phyloP scores from a whole-genome alignment of 2,888 invertebrate genomes.

The Malachius bipustulatus region DNA sequence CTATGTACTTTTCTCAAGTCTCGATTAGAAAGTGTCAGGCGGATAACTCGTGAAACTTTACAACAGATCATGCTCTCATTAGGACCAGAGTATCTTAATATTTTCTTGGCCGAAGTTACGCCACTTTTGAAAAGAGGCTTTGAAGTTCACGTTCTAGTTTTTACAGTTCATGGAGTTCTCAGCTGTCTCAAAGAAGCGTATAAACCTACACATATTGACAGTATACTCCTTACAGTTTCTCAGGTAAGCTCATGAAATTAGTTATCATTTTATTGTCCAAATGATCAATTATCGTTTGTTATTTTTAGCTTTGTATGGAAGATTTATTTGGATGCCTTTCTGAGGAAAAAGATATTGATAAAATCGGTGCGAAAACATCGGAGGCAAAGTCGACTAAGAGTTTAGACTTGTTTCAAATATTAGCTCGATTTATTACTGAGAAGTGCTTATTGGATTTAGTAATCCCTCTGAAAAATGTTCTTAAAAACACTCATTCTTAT shows the following conservation, averaged over 20 bases:
- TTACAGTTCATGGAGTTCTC: conserved; percentile 75
- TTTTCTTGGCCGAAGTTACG: conserved; percentile 69
- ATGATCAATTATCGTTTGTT: background rate
- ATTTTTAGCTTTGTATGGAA: conserved; percentile 56
- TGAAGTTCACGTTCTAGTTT: conserved; percentile 87
- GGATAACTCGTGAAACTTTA: conserved; percentile 80
- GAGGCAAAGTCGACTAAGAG: conserved; percentile 81
- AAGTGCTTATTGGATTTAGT: conserved; percentile 64
- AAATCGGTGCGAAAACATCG: conserved; percentile 66
- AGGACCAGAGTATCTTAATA: conserved; percentile 68
- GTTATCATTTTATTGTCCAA: conserved; percentile 6
- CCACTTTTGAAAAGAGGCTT: conserved; percentile 75
- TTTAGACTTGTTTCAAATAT: conserved; percentile 70
- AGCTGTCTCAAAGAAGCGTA: conserved; percentile 58
- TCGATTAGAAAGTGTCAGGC: conserved; percentile 73
- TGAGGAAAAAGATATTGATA: conserved; percentile 86
- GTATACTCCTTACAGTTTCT: conserved; percentile 61
- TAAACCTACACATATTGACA: conserved; percentile 65
- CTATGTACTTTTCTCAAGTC: conserved; percentile 85
- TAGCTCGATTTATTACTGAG: conserved; percentile 68
- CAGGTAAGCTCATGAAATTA: conserved; percentile 42
- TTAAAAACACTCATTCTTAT: conserved; percentile 66
- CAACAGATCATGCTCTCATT: conserved; percentile 78
- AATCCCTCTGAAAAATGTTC: conserved; percentile 67
- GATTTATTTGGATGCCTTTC: conserved; percentile 81